These are phyloP conservation scores for Enteromius fasciolatus DNA, from an alignment of 2,797 vertebrate species.

Conservation along the genomic window DNA sequence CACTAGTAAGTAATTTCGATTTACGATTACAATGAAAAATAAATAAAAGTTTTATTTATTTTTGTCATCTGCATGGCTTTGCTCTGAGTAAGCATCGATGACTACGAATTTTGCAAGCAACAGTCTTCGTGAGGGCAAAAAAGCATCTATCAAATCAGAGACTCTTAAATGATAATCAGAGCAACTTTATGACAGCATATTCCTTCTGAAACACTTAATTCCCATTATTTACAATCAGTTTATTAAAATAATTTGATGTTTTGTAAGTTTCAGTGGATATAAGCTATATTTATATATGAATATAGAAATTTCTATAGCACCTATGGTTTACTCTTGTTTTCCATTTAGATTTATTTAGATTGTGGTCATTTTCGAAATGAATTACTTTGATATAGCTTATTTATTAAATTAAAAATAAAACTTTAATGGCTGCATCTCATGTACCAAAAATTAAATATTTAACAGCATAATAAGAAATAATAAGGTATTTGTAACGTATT, in stretches of 20 bases:
- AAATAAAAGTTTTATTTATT: not conserved
- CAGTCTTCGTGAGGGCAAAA: not conserved
- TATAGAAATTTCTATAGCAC: not conserved
- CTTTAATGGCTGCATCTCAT: not conserved
- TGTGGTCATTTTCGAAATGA: not conserved
- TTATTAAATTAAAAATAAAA: not conserved
- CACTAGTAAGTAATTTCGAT: not conserved
- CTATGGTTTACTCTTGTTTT: not conserved
- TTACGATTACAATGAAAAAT: not conserved
- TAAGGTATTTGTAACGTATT: not conserved
- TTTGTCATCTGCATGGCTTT: not conserved
- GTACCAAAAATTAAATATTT: not conserved
- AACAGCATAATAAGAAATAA: not conserved
- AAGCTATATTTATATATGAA: not conserved
- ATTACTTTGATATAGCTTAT: not conserved
- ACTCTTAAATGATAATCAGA: not conserved
- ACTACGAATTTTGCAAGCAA: not conserved
- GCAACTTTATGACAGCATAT: not conserved
- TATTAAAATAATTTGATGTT: not conserved
- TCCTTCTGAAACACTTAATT: not conserved
- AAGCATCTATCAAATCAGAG: constrained; percentile 6
- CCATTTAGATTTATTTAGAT: not conserved
- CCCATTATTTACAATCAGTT: not conserved
- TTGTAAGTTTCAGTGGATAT: not conserved
- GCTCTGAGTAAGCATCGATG: not conserved